A percentile compares a stretch with the other conserved stretches of the same genome.
These are phyloP conservation scores for Apodemia mormo DNA, from an alignment of 2,888 invertebrate genomes.

Conservation along the genomic window DNA sequence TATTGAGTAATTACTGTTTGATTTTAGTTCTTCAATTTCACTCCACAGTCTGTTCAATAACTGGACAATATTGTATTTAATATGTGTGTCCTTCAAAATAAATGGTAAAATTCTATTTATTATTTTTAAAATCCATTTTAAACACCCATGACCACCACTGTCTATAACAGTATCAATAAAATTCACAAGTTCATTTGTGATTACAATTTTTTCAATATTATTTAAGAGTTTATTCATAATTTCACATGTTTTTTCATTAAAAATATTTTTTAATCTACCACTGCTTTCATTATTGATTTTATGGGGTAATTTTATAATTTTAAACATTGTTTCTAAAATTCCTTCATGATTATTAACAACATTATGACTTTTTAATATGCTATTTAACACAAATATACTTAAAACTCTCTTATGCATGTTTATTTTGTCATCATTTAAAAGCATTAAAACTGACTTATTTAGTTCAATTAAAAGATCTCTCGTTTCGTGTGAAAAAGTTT, in stretches of 20 bases:
- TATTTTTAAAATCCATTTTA: conserved; percentile 65
- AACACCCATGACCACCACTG: conserved; percentile 72
- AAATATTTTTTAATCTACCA: conserved; percentile 59
- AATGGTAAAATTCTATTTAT: conserved; percentile 51
- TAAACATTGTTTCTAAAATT: conserved; percentile 44
- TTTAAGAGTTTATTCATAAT: conserved; percentile 48
- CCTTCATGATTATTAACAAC: conserved; percentile 50
- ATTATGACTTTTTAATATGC: conserved; percentile 43
- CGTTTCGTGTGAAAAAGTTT: conserved; percentile 36
- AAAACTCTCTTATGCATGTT: conserved; percentile 52
- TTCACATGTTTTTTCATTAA: conserved; percentile 63
- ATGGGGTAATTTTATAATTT: conserved; percentile 42
- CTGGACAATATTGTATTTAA: conserved; percentile 46
- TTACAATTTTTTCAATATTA: conserved; percentile 33
- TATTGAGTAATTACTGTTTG: conserved; percentile 63
- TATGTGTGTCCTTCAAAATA: conserved; percentile 41
- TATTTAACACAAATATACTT: conserved; percentile 50
- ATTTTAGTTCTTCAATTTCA: conserved; percentile 72
- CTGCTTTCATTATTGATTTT: conserved; percentile 46
- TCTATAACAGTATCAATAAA: conserved; percentile 61
- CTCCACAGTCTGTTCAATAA: conserved; percentile 65
- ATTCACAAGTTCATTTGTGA: conserved; percentile 44
- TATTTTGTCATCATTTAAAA: conserved; percentile 49
- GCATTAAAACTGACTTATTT: conserved; percentile 49
- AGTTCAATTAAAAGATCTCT: conserved; percentile 48